These are phyloP conservation scores for Danio jaintianensis DNA, from an alignment of 2,797 vertebrate species.

Conservation along the genomic window DNA sequence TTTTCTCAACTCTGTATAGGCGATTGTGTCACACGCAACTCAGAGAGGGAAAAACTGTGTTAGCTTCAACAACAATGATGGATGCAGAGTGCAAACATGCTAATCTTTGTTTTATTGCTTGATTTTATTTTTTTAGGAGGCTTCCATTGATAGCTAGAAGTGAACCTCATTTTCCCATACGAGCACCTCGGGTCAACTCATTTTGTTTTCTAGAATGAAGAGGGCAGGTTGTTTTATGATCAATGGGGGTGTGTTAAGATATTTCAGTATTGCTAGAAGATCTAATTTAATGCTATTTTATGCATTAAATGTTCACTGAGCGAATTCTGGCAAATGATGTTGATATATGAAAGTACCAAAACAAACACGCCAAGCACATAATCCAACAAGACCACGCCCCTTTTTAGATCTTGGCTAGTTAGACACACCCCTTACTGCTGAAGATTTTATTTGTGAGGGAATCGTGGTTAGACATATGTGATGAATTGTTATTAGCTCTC, in stretches of 20 bases:
- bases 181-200: not conserved
- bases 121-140: not conserved
- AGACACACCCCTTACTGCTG: slow-evolving; percentile 26
- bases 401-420: too few relatives aligned
- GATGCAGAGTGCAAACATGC: not conserved
- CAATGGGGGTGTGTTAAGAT: not conserved
- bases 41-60: not conserved
- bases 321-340: too few relatives aligned
- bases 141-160: not conserved
- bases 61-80: not conserved
- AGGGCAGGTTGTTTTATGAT: not conserved
- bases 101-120: slow-evolving; percentile 27
- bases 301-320: too few relatives aligned
- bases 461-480: slow-evolving; percentile 70
- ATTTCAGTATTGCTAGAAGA: not conserved
- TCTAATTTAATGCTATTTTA: not conserved
- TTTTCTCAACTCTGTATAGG: slow-evolving; percentile 45
- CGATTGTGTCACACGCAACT: not conserved
- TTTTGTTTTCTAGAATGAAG: not conserved
- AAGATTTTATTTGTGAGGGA: slow-evolving; percentile 80
- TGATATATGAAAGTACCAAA: too few relatives aligned
- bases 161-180: not conserved
- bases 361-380: too few relatives aligned
- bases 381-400: too few relatives aligned
- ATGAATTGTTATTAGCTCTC: slow-evolving; percentile 69